These are phyloP conservation scores for Anabas testudineus DNA, from an alignment of 2,797 vertebrate genomes.

Conservation along the genomic window DNA sequence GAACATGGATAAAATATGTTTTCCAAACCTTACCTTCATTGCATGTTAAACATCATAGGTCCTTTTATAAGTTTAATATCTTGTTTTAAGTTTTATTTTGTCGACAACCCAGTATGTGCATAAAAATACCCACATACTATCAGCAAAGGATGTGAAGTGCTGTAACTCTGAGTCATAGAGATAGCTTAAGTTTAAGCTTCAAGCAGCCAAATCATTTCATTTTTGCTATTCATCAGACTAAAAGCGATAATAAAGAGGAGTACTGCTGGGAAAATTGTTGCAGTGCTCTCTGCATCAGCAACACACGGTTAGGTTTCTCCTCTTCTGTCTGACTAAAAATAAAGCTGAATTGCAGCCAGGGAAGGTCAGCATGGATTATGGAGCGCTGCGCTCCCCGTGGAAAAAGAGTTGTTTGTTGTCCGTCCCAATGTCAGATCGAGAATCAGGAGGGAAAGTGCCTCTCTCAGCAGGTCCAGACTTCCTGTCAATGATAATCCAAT, in stretches of 20 bases:
- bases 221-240: slow-evolving; percentile 36
- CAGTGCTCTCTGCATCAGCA: slow-evolving; percentile 46
- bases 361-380: slow-evolving; percentile 84
- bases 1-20: no score
- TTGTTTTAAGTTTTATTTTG: slow-evolving; percentile 13
- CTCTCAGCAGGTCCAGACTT: slow-evolving; percentile 81
- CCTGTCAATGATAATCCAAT: slow-evolving; percentile 82
- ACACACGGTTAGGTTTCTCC: slow-evolving; percentile 49
- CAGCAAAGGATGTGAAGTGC: neutral
- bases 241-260: slow-evolving; percentile 30
- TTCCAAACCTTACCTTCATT: no score
- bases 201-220: slow-evolving; percentile 36
- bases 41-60: neutral
- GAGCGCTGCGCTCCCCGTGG: slow-evolving; percentile 70
- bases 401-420: slow-evolving; percentile 83
- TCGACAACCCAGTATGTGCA: neutral
- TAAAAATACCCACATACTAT: neutral
- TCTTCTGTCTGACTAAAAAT: slow-evolving; percentile 76
- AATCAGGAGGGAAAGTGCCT: slow-evolving; percentile 79
- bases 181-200: slow-evolving; percentile 31
- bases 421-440: slow-evolving; percentile 81
- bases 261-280: slow-evolving; percentile 57
- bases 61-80: neutral
- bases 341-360: slow-evolving; percentile 79
- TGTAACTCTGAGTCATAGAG: slow-evolving; percentile 17